Base-by-base conservation (phyloP, 1,140 invertebrate species). In the Helicoverpa armigera region DNA sequence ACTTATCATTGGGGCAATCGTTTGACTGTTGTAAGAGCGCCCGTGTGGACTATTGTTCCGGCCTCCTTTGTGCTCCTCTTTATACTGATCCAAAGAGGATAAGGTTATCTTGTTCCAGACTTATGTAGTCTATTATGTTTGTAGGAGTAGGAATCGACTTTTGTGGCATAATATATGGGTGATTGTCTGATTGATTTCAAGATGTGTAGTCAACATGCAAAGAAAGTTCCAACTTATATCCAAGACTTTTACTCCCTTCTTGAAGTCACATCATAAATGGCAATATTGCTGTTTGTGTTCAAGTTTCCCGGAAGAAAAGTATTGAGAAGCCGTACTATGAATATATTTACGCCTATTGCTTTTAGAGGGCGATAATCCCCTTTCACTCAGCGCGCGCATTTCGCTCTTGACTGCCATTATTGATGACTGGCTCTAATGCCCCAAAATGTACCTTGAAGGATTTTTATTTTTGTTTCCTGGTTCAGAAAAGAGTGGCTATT, bases 21-120 rank as follows among this genome's bases (percentile, higher is more conserved):
- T 74, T 61, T 74, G 72, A 74, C 60, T 74, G 60, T 60, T 74
- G 72, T 18, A 48, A 60, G 43, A 13, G 35, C 35, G 35, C 35
- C 35, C 35, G 35, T 43, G 35, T 43, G 35, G 35, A 48, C 54
- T 43, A 69, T 74, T 60, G 72, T 74, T 74, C 43, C n/a, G 50
- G 2, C 4, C 3, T n/a, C 35, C 56, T 74, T 74, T 61, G 56
- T 74, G 35, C n/a, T 35, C 56, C 43, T 35, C 14, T 16, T 13
- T 48, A 18, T 69, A 23, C n/a, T 50, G 65, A 50, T 69, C 65
- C n/a, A 69, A 50, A 5, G 65, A 5, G 35, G 16, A 50, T 69
- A 50, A 18, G 43, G 1, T 48, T 67, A 67, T 48, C 14, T 61
- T 31, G 23, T 61, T 31, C 23, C 23, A 12, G 1, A 61, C 5